Conservation (phyloP, 2,113 vertebrate genomes). For the Rutilus rutilus region DNA sequence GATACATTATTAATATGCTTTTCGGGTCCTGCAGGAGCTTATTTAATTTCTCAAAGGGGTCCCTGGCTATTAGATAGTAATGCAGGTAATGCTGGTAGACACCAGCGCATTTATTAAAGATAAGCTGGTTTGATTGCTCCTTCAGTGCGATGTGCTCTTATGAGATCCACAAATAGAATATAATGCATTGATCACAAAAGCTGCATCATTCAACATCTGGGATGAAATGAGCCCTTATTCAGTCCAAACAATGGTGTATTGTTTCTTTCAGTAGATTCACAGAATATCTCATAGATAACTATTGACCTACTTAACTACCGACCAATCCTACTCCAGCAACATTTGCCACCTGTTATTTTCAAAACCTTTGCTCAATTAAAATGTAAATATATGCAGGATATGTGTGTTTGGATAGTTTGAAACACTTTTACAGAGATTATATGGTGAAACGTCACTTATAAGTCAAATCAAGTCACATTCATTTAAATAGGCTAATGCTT, state of each 20-base stretch:
- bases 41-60: conserved; percentile 51
- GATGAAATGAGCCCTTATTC: background rate
- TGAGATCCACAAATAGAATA: conserved; percentile 30
- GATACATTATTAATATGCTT: conserved; percentile 55
- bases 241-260: background rate
- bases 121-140: conserved; percentile 34
- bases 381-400: background rate
- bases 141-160: conserved; percentile 30
- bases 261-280: background rate
- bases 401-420: background rate
- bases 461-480: no score
- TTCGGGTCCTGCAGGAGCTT: conserved; percentile 44
- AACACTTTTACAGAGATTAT: background rate
- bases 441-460: no score
- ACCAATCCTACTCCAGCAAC: background rate
- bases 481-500: no score
- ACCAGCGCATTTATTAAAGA: conserved; percentile 7
- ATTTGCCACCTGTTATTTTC: background rate
- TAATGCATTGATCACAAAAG: conserved; percentile 2
- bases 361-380: background rate
- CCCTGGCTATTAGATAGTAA: conserved; percentile 43
- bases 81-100: conserved; percentile 45
- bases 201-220: background rate
- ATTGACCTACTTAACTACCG: background rate
- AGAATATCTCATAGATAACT: background rate